Base-by-base conservation (phyloP, 1,140 invertebrate genomes). In the Leptopilina boulardi region DNA sequence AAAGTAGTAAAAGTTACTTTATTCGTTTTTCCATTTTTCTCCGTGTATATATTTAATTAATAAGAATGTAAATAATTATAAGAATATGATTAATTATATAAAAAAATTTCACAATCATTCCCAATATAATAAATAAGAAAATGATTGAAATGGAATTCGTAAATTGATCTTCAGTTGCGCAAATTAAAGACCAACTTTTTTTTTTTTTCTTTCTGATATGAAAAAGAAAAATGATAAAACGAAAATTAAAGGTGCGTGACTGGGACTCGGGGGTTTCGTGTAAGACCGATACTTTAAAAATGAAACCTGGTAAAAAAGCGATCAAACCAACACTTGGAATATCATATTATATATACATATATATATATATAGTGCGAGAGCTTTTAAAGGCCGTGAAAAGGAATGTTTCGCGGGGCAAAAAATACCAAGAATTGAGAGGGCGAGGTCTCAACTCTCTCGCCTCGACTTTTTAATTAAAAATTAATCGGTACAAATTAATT, bases 401-500 rank as follows among this genome's bases (percentile, higher is more conserved):
- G 59, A 66, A 66, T 34, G 23, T 66, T 66, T 66, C 59, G 59
- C 59, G 34, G 34, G 34, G 59, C 13, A 23, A 23, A 23, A n/a
- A 30, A 66, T 66, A 66, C 59, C 59, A 23, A 23, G 59, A 66
- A 66, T 66, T 66, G 11, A 66, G 59, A 66, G 59, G 54, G 54
- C 54, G 19, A 44, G 23, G 75, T 54, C 66, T 79, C 80, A 72
- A 38, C 73, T 84, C 81, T 82, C 21, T 11, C 59, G 72, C 76
- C 54, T 75, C 78, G 82, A 76, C 47, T 88, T 90, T 89, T 90
- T 89, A 90, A 90, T 90, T 89, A 91, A 90, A 89, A 89, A 89
- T 89, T 87, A 89, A 89, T 89, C 86, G 87, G 82, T 76, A 85
- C 81, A 91, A 91, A 90, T 91, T 90, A 91, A 90, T 90, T 91